Conservation (phyloP, 2,113 vertebrate species). For the Onychostruthus taczanowskii region DNA sequence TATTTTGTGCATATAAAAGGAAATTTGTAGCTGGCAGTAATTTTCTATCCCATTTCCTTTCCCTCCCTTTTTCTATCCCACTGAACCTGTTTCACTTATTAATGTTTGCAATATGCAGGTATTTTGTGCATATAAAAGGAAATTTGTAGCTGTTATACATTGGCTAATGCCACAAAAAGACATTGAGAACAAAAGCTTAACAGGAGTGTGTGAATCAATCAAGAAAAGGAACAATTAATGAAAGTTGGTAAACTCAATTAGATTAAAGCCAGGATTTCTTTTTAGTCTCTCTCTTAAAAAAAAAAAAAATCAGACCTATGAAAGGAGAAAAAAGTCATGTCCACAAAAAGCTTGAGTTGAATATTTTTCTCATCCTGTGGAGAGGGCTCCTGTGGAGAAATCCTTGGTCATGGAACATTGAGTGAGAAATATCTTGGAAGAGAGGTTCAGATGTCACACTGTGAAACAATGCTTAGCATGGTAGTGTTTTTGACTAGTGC, state of each 20-base stretch:
- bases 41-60: no score
- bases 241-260: neutral
- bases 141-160: neutral
- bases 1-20: neutral
- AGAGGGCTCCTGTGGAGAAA: neutral
- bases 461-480: slow-evolving; percentile 16
- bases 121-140: neutral
- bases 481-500: neutral
- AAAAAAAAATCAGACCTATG: neutral
- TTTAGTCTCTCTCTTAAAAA: neutral
- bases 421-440: slow-evolving; percentile 10
- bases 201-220: neutral
- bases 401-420: neutral
- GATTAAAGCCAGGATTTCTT: neutral
- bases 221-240: neutral
- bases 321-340: neutral
- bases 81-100: neutral
- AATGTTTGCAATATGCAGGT: neutral
- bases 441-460: neutral
- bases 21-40: neutral
- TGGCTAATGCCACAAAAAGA: neutral
- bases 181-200: neutral
- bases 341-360: neutral
- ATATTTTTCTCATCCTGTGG: neutral
- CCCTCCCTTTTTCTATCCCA: no score